Evolutionary conservation across 2,797 vertebrate genomes (phyloP).

Genomic region (Hafferia zeledoni): DNA sequence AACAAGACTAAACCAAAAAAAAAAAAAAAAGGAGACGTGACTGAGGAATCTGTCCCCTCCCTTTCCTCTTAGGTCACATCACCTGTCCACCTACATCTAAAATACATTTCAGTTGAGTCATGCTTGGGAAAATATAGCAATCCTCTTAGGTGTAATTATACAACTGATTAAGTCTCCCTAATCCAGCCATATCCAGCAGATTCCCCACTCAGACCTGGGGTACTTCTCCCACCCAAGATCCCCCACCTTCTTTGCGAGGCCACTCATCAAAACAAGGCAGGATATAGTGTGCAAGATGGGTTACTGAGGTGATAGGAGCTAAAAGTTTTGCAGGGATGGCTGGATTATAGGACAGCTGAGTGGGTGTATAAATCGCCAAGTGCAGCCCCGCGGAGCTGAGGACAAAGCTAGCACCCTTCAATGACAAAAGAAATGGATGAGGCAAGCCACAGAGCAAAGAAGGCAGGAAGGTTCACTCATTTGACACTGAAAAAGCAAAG

Average conservation of each 20-base stretch:
- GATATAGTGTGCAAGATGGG: neutral
- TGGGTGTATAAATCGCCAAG: neutral
- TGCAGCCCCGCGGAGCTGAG: neutral
- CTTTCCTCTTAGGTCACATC: conserved; percentile 17
- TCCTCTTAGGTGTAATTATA: conserved; percentile 54
- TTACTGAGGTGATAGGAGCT: neutral
- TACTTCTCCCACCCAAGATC: neutral
- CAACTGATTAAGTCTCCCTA: conserved; percentile 43
- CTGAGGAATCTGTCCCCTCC: neutral
- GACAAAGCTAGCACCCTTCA: neutral
- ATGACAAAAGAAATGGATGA: neutral
- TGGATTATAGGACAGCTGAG: conserved; percentile 32
- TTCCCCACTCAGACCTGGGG: neutral
- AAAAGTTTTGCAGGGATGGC: neutral
- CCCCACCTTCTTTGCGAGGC: neutral
- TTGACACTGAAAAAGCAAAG: neutral
- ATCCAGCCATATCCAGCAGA: conserved; percentile 24
- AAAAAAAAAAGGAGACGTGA: neutral
- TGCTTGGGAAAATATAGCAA: conserved; percentile 36
- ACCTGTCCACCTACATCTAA: conserved; percentile 64
- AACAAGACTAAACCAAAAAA: neutral
- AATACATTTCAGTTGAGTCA: conserved; percentile 60
- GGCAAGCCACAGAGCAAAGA: neutral
- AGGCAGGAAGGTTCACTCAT: neutral
- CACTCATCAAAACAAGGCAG: neutral